These are phyloP conservation scores for Drosophila neocordata DNA, from an alignment of 1,140 invertebrate species.

Conservation along the genomic window DNA sequence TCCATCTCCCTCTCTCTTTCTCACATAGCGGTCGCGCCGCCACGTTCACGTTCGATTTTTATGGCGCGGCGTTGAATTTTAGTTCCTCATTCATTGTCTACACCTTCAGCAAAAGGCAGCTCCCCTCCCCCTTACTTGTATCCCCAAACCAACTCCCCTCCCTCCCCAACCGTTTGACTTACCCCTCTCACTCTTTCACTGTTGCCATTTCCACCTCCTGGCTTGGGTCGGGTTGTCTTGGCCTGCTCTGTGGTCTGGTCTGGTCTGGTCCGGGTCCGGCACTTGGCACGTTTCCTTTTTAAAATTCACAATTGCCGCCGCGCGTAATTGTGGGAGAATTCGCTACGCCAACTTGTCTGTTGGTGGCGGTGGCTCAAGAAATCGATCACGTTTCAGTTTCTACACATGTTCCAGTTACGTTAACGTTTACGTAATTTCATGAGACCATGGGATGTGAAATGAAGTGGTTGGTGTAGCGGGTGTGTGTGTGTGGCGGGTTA, in stretches of 20 bases:
- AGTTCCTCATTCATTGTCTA: conserved; percentile 76
- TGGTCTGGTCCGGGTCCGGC: conserved; percentile 35
- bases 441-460: neutral
- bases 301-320: conserved; percentile 79
- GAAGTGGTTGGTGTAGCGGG: neutral
- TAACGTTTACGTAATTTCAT: conserved; percentile 68
- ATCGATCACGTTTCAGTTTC: conserved; percentile 75
- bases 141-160: neutral
- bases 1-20: conserved; percentile 15
- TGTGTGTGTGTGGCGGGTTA: conserved; percentile 25
- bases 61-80: conserved; percentile 62
- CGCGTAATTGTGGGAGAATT: conserved; percentile 79
- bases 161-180: no score
- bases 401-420: conserved; percentile 76
- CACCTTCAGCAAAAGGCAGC: conserved; percentile 26
- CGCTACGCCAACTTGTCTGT: conserved; percentile 69
- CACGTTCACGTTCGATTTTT: conserved; percentile 75
- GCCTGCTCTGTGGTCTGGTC: conserved; percentile 1
- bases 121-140: conserved; percentile 1
- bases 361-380: conserved; percentile 47
- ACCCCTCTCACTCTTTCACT: neutral
- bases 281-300: conserved; percentile 79
- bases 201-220: conserved; percentile 8
- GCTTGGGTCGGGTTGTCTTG: neutral
- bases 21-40: conserved; percentile 12